These are phyloP conservation scores for Nyctibius bracteatus DNA, from an alignment of 2,113 vertebrate species.

Conservation along the genomic window DNA sequence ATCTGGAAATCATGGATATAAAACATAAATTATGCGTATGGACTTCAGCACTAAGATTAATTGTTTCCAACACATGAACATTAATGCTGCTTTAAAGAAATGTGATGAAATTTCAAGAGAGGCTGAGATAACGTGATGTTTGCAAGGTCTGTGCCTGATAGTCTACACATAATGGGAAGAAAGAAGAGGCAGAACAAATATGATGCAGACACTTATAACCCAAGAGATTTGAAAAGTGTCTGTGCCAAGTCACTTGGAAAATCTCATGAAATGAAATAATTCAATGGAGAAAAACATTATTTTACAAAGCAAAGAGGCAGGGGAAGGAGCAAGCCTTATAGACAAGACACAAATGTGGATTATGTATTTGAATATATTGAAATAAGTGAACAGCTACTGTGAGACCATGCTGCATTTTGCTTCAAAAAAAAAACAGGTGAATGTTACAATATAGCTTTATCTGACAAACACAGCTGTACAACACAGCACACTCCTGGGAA, in stretches of 20 bases:
- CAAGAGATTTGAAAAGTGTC: neutral
- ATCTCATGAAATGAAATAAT: slow-evolving; percentile 9
- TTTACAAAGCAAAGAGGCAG: neutral
- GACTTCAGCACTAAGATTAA: neutral
- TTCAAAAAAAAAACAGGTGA: neutral
- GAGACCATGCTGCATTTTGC: neutral
- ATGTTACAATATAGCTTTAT: neutral
- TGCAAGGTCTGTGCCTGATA: neutral
- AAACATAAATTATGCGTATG: neutral
- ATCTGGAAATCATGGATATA: neutral
- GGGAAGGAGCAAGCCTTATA: neutral
- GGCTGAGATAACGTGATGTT: neutral
- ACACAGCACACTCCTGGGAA: neutral
- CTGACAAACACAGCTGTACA: neutral
- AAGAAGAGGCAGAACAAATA: neutral
- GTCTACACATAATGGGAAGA: neutral
- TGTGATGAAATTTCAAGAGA: neutral
- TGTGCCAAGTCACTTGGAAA: neutral
- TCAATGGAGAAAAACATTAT: neutral
- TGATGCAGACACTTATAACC: neutral
- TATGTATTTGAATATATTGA: neutral
- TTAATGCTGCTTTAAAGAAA: neutral
- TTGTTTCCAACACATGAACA: neutral
- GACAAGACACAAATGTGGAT: neutral
- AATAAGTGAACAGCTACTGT: neutral